Evolutionary conservation across 1,140 invertebrate genomes (phyloP).

Genomic region (Prorops nasuta): DNA sequence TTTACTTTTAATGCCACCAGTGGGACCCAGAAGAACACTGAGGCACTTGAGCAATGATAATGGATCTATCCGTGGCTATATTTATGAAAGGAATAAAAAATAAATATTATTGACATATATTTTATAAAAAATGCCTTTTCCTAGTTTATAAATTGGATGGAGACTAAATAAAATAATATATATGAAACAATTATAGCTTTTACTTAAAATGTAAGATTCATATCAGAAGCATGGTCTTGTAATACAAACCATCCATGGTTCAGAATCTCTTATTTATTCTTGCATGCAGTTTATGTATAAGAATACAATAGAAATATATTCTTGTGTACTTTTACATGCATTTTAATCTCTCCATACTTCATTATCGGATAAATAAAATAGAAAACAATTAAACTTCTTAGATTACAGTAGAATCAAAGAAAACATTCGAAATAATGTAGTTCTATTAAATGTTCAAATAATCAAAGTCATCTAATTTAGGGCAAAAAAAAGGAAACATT

Average conservation of each 20-base stretch:
- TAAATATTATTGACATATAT: constrained; percentile 3
- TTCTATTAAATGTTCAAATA: background rate
- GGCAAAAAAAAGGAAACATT: background rate
- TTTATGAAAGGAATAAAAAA: constrained; percentile 43
- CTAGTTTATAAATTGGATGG: too few species aligned
- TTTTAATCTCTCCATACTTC: too few species aligned
- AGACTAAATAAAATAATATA: too few species aligned
- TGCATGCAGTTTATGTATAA: constrained; percentile 25
- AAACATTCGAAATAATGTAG: background rate
- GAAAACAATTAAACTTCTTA: too few species aligned
- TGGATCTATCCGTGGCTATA: constrained; percentile 89
- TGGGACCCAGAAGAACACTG: constrained; percentile 74
- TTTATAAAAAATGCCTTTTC: too few species aligned
- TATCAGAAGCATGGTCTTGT: constrained; percentile 37
- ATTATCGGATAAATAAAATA: too few species aligned
- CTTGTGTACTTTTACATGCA: constrained; percentile 28
- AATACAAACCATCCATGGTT: constrained; percentile 34
- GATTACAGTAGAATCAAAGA: background rate
- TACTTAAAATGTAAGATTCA: constrained; percentile 33
- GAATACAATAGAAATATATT: constrained; percentile 18
- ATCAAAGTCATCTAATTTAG: too few species aligned
- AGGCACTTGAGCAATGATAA: constrained; percentile 83
- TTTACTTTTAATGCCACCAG: constrained; percentile 82
- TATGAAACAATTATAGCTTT: too few species aligned
- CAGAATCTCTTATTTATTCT: constrained; percentile 32